Evolutionary conservation across 2,888 invertebrate genomes (phyloP), one percentile per base, ranked within the genome.

Genomic region (Sinopyrophorus schimmeli): DNA sequence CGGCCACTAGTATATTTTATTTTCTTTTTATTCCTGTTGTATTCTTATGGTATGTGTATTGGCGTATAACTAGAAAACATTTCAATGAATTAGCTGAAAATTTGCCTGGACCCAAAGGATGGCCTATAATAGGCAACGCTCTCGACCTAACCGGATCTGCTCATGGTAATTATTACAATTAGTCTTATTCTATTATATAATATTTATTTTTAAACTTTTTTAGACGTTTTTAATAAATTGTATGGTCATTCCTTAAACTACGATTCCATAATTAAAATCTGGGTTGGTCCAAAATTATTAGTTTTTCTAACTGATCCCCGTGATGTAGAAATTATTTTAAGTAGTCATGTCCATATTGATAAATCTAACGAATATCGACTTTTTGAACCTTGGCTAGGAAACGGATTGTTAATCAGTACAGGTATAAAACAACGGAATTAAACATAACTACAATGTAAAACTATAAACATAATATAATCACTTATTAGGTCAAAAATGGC

Each of bases 371-470:
- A 89, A 64, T 89, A 89, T 72, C 77, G 81, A 62, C 86, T 89
- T 75, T 89, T 90, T 74, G 82, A 87, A 65, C 89, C 89, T 0
- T 90, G 89, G 89, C 80, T 90, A 49, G 89, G 89, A 68, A 81
- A 89, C 61, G 89, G 89, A 64, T 82, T 89, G 3, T 80, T 89
- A 20, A 89, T 89, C 65, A 89, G 89, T 61, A 84, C 86, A 57
- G 89, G 89, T 82, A 69, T n/a, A n/a, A n/a, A 27, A 18, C 3
- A 18, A 14, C 3, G 10, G 6, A 16, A 11, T 0, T 14, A 3
- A 1, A 10, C 7, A 4, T 9, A 30, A 1, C 23, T 21, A 16
- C 3, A 21, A 12, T 21, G 12, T 10, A 4, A 16, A 10, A 5
- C 18, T 32, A 2, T 20, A 7, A 18, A 35, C 2, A 35, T 1